Percentiles rank a stretch among this genome's conserved stretches.
These are phyloP conservation scores for Agrilus planipennis DNA, from an alignment of 1,140 invertebrate species.

Conservation along the genomic window DNA sequence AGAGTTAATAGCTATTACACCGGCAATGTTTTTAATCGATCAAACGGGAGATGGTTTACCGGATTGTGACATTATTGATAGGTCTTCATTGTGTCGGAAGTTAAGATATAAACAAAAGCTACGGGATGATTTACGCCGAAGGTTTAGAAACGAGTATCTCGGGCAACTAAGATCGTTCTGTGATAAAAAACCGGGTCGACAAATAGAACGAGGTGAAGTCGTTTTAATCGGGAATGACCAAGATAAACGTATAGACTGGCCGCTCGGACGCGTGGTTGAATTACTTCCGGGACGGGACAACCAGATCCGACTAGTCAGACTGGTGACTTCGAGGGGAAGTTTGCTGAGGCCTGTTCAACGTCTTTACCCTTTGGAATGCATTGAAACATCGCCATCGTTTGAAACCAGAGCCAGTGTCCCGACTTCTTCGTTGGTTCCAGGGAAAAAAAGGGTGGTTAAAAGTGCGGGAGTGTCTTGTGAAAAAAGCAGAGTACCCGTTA, in stretches of 20 bases:
- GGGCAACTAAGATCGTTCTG: background rate
- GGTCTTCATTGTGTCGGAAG: conserved; percentile 1
- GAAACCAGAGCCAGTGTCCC: background rate
- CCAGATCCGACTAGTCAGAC: conserved; percentile 5
- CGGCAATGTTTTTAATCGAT: conserved; percentile 13
- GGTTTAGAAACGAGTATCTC: conserved; percentile 5
- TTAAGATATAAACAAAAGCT: conserved; percentile 9
- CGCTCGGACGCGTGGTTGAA: conserved; percentile 10
- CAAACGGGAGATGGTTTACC: conserved; percentile 7
- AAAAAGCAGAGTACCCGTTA: too few relatives aligned
- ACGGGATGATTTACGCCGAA: conserved; percentile 1
- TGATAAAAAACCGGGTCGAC: background rate
- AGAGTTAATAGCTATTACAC: background rate
- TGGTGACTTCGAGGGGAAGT: conserved; percentile 3
- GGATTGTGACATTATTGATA: conserved; percentile 13
- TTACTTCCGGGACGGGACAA: conserved; percentile 8
- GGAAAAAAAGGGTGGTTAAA: background rate
- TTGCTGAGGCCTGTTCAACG: conserved; percentile 7
- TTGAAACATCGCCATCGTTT: too few relatives aligned
- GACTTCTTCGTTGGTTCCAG: too few relatives aligned
- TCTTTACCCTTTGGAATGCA: conserved; percentile 8
- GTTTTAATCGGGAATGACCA: conserved; percentile 12
- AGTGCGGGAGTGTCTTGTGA: conserved; percentile 3
- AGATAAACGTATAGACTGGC: conserved; percentile 9
- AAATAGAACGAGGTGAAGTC: conserved; percentile 7